Conservation (phyloP, 2,113 vertebrate species). For the Lepus timidus region DNA sequence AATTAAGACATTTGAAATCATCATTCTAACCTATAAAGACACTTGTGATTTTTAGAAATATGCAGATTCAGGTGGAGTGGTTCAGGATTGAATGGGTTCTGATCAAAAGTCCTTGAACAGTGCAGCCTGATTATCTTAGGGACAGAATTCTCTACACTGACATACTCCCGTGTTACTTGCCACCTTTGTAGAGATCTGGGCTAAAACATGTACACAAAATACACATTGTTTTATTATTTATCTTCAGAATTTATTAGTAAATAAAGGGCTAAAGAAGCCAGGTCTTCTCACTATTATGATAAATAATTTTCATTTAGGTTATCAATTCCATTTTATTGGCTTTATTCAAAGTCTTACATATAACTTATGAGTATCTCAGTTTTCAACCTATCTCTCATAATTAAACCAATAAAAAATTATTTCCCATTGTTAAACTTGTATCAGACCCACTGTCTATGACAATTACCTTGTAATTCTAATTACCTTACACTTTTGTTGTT, state of each 20-base stretch:
- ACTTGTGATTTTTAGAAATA: not conserved
- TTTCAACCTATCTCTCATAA: not conserved
- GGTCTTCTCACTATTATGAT: not conserved
- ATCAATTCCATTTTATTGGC: not conserved
- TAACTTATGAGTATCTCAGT: not conserved
- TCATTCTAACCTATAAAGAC: not conserved
- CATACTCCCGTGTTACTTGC: not conserved
- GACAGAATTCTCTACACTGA: not conserved
- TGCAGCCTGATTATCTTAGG: not conserved
- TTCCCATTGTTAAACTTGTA: not conserved
- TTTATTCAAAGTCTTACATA: not conserved
- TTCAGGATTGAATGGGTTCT: not conserved
- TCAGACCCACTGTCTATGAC: not conserved
- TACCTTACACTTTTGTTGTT: not conserved
- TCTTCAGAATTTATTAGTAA: conserved; percentile 35
- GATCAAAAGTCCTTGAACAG: not conserved
- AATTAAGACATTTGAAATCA: not conserved
- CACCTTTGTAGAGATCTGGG: not conserved
- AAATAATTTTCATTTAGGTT: not conserved
- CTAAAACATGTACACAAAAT: not conserved
- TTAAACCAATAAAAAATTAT: not conserved
- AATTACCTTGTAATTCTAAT: not conserved
- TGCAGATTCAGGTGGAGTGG: not conserved
- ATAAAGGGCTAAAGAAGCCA: not conserved
- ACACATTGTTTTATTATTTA: not conserved